phyloP scores from a whole-genome alignment of 2,797 vertebrate genomes.

The Diplodus puntazzo region DNA sequence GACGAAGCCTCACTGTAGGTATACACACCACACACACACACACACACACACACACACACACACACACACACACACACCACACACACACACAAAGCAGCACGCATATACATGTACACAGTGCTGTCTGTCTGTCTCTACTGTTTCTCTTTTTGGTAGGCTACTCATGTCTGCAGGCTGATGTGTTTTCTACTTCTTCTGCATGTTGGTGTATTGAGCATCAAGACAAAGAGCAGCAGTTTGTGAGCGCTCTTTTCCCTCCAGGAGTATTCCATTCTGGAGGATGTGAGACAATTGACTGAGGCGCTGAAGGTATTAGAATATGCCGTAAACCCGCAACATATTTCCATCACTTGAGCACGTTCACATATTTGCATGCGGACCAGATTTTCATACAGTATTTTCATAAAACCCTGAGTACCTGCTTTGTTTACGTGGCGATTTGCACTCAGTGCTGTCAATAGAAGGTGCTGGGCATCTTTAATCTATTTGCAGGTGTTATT shows the following conservation, averaged over 20 bases:
- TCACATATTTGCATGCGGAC: slow-evolving; percentile 71
- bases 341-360: slow-evolving; percentile 63
- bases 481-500: slow-evolving; percentile 36
- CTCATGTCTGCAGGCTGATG: slow-evolving; percentile 7
- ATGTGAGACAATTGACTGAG: slow-evolving; percentile 33
- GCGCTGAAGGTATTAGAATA: slow-evolving; percentile 35
- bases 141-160: not conserved
- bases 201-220: slow-evolving; percentile 8
- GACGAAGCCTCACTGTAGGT: slow-evolving; percentile 86
- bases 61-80: slow-evolving; percentile 23
- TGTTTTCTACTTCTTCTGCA: slow-evolving; percentile 20
- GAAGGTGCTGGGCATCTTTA: slow-evolving; percentile 13
- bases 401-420: slow-evolving; percentile 51
- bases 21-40: slow-evolving; percentile 51
- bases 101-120: slow-evolving; percentile 10
- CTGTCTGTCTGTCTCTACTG: slow-evolving; percentile 23
- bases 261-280: slow-evolving; percentile 24
- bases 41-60: slow-evolving; percentile 30
- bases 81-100: slow-evolving; percentile 5
- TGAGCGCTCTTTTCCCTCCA: slow-evolving; percentile 19
- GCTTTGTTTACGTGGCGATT: slow-evolving; percentile 53
- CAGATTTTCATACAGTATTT: slow-evolving; percentile 75
- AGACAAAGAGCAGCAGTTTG: slow-evolving; percentile 9
- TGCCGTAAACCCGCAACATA: slow-evolving; percentile 31
- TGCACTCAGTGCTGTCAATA: slow-evolving; percentile 4